Conservation (phyloP, 1,140 invertebrate species). For the Thaumetopoea pityocampa region DNA sequence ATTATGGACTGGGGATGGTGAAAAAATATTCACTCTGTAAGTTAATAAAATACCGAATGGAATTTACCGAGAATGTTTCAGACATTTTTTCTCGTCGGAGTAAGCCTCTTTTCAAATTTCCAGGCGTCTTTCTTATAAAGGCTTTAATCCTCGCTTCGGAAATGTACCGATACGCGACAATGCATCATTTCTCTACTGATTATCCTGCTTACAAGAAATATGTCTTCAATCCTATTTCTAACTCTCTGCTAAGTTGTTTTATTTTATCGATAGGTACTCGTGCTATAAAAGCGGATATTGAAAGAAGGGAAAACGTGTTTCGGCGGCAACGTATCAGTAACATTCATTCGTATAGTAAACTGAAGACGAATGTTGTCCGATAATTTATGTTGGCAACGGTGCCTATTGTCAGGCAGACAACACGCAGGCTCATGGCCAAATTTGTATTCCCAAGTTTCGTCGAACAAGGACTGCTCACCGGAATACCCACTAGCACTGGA, state of each 20-base stretch:
- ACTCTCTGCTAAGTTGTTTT: conserved; percentile 7
- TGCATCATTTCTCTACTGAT: conserved; percentile 31
- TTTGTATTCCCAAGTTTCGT: conserved; percentile 62
- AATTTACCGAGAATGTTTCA: conserved; percentile 49
- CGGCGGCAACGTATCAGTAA: conserved; percentile 19
- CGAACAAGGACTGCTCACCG: conserved; percentile 29
- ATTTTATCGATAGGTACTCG: neutral
- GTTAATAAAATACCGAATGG: no score
- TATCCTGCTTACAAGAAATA: conserved; percentile 25
- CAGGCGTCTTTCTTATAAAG: conserved; percentile 49
- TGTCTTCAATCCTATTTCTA: conserved; percentile 17
- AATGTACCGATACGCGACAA: conserved; percentile 35
- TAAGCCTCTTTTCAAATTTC: conserved; percentile 61
- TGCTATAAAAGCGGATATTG: conserved; percentile 3
- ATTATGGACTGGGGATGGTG: no score
- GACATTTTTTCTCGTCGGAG: conserved; percentile 44
- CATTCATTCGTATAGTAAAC: conserved; percentile 28
- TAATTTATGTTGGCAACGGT: conserved; percentile 56
- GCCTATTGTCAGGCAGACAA: conserved; percentile 56
- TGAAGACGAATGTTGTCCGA: conserved; percentile 46
- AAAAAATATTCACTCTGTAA: no score
- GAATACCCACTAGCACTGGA: conserved; percentile 31
- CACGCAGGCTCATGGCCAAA: conserved; percentile 36
- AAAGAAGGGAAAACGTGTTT: conserved; percentile 7
- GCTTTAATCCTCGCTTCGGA: conserved; percentile 42